Conservation (phyloP, 2,113 vertebrate genomes). For the Mesoclemmys tuberculata region DNA sequence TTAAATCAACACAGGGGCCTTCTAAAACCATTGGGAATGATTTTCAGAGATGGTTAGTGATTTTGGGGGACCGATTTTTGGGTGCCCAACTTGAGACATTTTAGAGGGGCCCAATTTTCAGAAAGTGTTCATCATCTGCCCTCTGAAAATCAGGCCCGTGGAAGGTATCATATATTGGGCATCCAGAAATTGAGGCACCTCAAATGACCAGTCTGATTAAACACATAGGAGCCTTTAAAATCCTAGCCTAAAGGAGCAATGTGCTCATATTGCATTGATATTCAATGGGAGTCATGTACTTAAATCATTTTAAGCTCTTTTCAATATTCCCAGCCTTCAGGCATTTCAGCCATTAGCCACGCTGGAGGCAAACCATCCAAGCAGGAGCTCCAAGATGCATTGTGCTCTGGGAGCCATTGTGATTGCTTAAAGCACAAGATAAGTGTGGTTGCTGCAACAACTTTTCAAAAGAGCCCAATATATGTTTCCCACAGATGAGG, state of each 20-base stretch:
- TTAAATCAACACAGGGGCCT: not conserved
- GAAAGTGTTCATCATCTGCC: not conserved
- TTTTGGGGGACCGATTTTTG: not conserved
- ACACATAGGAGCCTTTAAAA: not conserved
- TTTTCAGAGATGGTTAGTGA: not conserved
- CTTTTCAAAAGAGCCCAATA: slow-evolving; percentile 26
- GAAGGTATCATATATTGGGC: not conserved
- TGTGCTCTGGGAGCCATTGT: not conserved
- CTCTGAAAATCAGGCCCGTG: not conserved
- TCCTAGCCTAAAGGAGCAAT: rapidly evolving
- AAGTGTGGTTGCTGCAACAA: slow-evolving; percentile 25
- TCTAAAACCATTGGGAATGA: not conserved
- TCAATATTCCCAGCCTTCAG: not conserved
- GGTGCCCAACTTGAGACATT: not conserved
- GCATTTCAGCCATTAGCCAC: not conserved
- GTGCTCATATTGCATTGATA: not conserved
- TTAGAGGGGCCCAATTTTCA: not conserved
- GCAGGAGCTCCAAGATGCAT: rapidly evolving
- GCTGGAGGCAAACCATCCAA: rapidly evolving
- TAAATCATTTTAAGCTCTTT: not conserved
- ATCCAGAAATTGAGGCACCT: not conserved
- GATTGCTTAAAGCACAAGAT: not conserved
- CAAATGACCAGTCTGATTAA: not conserved
- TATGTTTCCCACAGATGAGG: slow-evolving; percentile 9
- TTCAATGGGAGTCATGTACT: slow-evolving; percentile 7